Evolutionary conservation across 2,888 invertebrate species (phyloP).

Genomic region (Hirtodrosophila duncani): DNA sequence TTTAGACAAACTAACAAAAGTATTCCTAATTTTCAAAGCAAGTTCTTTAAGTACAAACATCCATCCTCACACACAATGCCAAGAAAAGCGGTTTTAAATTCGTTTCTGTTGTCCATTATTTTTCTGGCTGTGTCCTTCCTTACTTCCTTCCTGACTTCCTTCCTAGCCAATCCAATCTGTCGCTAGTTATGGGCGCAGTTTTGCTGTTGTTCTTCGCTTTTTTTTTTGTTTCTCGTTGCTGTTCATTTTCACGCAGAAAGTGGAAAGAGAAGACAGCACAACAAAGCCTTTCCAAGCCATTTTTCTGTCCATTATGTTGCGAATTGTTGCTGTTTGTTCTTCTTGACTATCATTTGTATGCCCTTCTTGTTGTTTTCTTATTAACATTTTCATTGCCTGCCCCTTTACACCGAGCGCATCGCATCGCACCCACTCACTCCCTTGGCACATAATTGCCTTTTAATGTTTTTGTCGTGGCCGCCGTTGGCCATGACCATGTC

Average conservation of each 20-base stretch:
- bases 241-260: too few relatives aligned
- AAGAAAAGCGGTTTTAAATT: slow-evolving; percentile 3
- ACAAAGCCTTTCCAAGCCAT: slow-evolving; percentile 59
- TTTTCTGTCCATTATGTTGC: slow-evolving; percentile 58
- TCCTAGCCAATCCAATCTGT: slow-evolving; percentile 17
- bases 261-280: slow-evolving; percentile 26
- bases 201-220: slow-evolving; percentile 8
- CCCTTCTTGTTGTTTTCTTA: slow-evolving; percentile 43
- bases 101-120: background rate
- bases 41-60: background rate
- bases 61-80: too few relatives aligned
- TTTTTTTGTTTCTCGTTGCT: slow-evolving; percentile 10
- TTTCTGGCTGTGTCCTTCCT: background rate
- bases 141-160: slow-evolving; percentile 1
- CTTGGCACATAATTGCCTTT: slow-evolving; percentile 55
- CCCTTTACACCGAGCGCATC: background rate
- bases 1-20: too few relatives aligned
- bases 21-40: too few relatives aligned
- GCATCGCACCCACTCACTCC: slow-evolving; percentile 21
- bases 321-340: slow-evolving; percentile 38
- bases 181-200: too few relatives aligned
- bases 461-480: slow-evolving; percentile 38
- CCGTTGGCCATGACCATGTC: slow-evolving; percentile 36
- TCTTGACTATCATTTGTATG: slow-evolving; percentile 6
- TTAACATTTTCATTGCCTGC: slow-evolving; percentile 37